Conservation (phyloP, 2,113 vertebrate genomes). For the Platichthys stellatus region DNA sequence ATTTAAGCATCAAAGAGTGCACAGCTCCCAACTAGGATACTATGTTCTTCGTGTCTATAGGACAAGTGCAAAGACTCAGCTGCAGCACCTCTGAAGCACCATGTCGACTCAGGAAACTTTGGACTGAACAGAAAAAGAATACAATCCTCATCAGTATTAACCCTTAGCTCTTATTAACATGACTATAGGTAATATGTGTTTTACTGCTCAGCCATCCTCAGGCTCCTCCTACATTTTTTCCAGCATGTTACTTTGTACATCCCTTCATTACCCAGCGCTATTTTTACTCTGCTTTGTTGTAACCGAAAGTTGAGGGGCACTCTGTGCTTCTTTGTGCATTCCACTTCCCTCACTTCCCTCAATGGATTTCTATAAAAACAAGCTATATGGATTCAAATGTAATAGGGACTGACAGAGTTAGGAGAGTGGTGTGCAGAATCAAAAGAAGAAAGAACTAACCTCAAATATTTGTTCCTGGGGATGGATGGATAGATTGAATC, state of each 20-base stretch:
- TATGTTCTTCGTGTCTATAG: constrained; percentile 9
- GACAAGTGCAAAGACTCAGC: constrained; percentile 7
- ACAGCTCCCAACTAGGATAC: neutral
- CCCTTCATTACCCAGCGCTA: neutral
- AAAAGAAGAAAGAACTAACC: too few species aligned
- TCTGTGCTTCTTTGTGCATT: too few species aligned
- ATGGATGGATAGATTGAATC: neutral
- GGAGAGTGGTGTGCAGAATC: too few species aligned
- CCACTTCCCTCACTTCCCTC: neutral
- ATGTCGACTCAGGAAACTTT: neutral
- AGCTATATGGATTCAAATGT: constrained; percentile 21
- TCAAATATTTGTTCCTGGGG: neutral
- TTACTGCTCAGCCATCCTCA: too few species aligned
- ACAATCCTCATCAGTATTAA: neutral
- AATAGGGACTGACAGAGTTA: neutral
- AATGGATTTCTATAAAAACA: constrained; percentile 8
- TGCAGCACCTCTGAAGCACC: neutral
- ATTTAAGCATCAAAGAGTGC: constrained; percentile 19
- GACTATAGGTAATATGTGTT: too few species aligned
- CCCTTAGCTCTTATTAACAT: too few species aligned
- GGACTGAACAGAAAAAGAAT: neutral
- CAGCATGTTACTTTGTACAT: neutral
- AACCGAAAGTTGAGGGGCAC: too few species aligned
- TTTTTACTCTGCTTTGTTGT: too few species aligned
- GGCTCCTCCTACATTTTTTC: too few species aligned